Evolutionary conservation across 2,113 vertebrate species (phyloP), one percentile per base, ranked within the genome.

Genomic region (Chaetodon auriga): DNA sequence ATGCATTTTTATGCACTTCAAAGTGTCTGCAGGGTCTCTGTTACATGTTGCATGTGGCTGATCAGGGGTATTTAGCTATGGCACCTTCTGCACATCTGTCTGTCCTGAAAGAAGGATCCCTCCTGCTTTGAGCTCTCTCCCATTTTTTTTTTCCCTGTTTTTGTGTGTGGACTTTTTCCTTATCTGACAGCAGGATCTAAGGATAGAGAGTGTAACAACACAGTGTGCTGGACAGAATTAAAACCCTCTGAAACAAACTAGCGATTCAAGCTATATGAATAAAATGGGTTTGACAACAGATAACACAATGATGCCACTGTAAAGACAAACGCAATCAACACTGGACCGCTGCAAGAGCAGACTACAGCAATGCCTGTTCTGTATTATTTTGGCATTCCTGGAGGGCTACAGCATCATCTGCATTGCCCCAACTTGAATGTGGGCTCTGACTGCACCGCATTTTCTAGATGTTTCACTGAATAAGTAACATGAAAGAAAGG

Each of bases 401-500:
- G 12, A 76, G 35, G 21, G 41, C 38, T 19, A 25, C 46, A 25
- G 58, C 41, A 0, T 51, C 61, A 75, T 57, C 45, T 73, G 75
- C 65, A 38, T 61, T 65, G 43, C 38, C 30, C 49, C 46, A 41
- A 68, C 49, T 68, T 81, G 58, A 71, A 75, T 10, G 23, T 1
- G 0, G 63, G 46, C 49, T 49, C 57, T 63, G 36, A 10, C 68
- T 48, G 62, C 36, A 10, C 19, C 8, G 2, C 62, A 21, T 41
- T 75, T 54, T 75, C 30, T 13, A 64, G n/a, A 74, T n/a, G 62
- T 75, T 74, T 80, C 23, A 61, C 21, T 38, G 1, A 68, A 84
- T 82, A 69, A 87, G 65, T 66, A 75, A 61, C 63, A 73, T 57
- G 35, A 77, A 62, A 73, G 61, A 74, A 78, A 68, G 57, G 54